Evolutionary conservation across 2,888 invertebrate species (phyloP).

Genomic region (Campoplex capitator): DNA sequence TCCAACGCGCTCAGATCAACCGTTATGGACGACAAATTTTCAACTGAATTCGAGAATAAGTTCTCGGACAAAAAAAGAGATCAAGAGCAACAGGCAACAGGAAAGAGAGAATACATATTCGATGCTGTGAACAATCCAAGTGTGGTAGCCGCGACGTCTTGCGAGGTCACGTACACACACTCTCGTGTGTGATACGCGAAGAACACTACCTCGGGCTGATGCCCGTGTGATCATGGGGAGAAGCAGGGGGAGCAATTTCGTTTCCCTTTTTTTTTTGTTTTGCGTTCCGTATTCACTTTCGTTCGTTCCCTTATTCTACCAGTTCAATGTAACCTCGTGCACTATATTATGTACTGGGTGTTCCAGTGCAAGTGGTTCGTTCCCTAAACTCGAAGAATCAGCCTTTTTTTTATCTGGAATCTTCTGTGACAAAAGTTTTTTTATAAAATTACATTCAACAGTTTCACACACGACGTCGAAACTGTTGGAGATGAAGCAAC

Average conservation of each 20-base stretch:
- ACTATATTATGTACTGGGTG: slow-evolving; percentile 6
- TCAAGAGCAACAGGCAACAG: slow-evolving; percentile 13
- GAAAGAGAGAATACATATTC: slow-evolving; percentile 24
- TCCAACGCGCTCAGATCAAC: not conserved
- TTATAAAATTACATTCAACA: too few relatives aligned
- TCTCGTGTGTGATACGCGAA: slow-evolving; percentile 71
- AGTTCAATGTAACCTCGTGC: slow-evolving; percentile 28
- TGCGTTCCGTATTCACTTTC: slow-evolving; percentile 31
- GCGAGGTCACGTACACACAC: slow-evolving; percentile 78
- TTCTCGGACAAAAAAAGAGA: slow-evolving; percentile 1
- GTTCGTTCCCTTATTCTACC: slow-evolving; percentile 28
- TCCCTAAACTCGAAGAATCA: not conserved
- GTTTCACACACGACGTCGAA: too few relatives aligned
- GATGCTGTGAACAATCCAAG: slow-evolving; percentile 64
- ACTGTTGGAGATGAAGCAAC: too few relatives aligned
- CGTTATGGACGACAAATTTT: slow-evolving; percentile 1
- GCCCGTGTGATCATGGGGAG: slow-evolving; percentile 55
- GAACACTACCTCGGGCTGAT: slow-evolving; percentile 57
- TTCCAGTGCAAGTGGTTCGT: not conserved
- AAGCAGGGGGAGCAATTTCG: slow-evolving; percentile 72
- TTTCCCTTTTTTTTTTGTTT: slow-evolving; percentile 56
- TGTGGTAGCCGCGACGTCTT: slow-evolving; percentile 77
- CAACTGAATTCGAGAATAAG: slow-evolving; percentile 16
- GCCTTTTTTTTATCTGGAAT: not conserved
- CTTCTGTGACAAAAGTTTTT: too few relatives aligned